Evolutionary conservation across 2,888 invertebrate genomes (phyloP), one percentile per base, ranked within the genome.

Genomic region (Mycogona germanica): DNA sequence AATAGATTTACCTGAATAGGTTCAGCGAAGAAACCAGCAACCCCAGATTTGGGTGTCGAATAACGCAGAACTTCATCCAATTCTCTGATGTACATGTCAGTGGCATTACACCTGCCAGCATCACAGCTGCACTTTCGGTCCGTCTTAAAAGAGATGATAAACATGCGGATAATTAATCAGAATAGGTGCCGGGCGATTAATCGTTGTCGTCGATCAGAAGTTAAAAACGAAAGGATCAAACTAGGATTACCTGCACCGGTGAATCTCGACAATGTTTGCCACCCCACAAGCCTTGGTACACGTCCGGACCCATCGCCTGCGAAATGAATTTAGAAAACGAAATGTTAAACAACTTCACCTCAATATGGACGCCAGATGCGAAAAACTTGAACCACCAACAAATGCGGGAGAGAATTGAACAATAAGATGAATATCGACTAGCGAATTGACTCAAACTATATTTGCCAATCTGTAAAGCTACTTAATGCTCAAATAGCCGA

Each of bases 1-100:
- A 9, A 7, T 46, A 12, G n/a, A 5, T 28, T 21, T 59, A 73
- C 80, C 73, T 95, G 96, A 61, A 98, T 96, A 1, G 91, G 85
- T 70, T 98, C 97, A 0, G 87, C 89, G 67, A 96, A 85, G 68
- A 96, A 81, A 4, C 81, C 96, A 0, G 93, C 97, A 4, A 91
- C 77, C 51, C 77, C 77, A 23, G 81, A 81, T 55, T 80, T 79
- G 0, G 92, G 85, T 59, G 89, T 69, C 7, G 85, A 84, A 68
- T 83, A 84, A 56, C 78, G 76, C 61, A 95, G 76, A 4, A 84
- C 76, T 70, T 91, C 82, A 55, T 80, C 75, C 28, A 93, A 76
- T 64, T 92, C 86, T n/a, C 81, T 77, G 26, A 87, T 74, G 67
- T 97, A 97, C 63, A 80, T 79, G 44, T 82, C 79, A 2, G 80